These are phyloP conservation scores for Amiota communis DNA, from an alignment of 2,888 invertebrate genomes.

Conservation along the genomic window DNA sequence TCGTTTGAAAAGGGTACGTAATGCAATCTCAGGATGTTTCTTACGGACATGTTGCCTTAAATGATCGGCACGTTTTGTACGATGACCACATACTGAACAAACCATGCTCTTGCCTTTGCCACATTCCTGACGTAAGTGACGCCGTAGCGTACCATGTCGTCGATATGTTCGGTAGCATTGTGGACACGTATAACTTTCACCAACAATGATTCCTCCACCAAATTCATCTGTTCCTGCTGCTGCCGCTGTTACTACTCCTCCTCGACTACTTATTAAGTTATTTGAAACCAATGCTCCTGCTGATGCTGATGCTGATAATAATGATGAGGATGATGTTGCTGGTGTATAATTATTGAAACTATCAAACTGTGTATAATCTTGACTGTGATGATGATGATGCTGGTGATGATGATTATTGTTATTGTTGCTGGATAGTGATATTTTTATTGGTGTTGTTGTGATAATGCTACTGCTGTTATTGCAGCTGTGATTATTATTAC, in stretches of 20 bases:
- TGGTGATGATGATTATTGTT: conserved; percentile 25
- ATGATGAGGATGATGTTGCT: conserved; percentile 38
- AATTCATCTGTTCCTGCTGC: not conserved
- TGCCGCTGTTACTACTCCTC: no score
- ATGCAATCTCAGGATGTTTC: conserved; percentile 73
- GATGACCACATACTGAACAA: conserved; percentile 75
- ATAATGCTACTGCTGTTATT: not conserved
- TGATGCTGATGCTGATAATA: conserved; percentile 26
- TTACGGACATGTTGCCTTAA: conserved; percentile 75
- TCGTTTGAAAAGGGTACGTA: conserved; percentile 70
- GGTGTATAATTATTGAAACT: conserved; percentile 50
- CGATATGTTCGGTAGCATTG: conserved; percentile 76
- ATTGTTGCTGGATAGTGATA: not conserved
- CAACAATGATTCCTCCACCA: conserved; percentile 46
- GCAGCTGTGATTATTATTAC: not conserved
- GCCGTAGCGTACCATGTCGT: conserved; percentile 75
- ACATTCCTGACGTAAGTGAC: conserved; percentile 76
- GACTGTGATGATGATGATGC: conserved; percentile 27
- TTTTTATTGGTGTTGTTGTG: conserved; percentile 23
- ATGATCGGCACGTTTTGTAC: conserved; percentile 75
- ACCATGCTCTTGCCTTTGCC: conserved; percentile 74
- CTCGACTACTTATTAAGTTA: no score
- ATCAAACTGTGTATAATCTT: conserved; percentile 51
- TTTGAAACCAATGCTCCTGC: not conserved
- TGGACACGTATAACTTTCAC: conserved; percentile 71